Evolutionary conservation across 2,797 vertebrate genomes (phyloP).

Genomic region (Neosilurus mollespiculum): DNA sequence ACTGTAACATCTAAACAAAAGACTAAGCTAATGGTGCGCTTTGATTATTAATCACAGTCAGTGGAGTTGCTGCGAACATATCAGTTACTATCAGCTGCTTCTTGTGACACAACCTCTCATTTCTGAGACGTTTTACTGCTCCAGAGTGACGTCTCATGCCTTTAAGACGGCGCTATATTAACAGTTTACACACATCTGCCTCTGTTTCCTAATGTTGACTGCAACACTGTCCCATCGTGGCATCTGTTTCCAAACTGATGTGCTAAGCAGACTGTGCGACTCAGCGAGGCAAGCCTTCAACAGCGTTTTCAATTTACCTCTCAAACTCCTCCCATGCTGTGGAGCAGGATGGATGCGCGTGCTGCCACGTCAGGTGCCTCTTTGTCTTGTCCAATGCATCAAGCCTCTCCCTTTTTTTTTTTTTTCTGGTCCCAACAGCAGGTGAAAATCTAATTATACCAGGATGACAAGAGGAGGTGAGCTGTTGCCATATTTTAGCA

Average conservation of each 20-base stretch:
- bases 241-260: constrained; percentile 57
- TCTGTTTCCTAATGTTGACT: constrained; percentile 52
- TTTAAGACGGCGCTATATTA: constrained; percentile 37
- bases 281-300: constrained; percentile 58
- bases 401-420: constrained; percentile 29
- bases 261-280: constrained; percentile 59
- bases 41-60: constrained; percentile 38
- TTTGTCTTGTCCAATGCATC: constrained; percentile 60
- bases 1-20: not conserved
- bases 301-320: constrained; percentile 59
- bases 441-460: constrained; percentile 62
- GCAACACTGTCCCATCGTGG: constrained; percentile 55
- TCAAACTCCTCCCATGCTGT: constrained; percentile 56
- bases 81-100: constrained; percentile 30
- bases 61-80: constrained; percentile 39
- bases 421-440: constrained; percentile 53
- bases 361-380: constrained; percentile 54
- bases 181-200: constrained; percentile 56
- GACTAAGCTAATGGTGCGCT: not conserved
- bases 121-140: constrained; percentile 10
- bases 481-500: constrained; percentile 61
- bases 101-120: constrained; percentile 8
- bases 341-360: constrained; percentile 51
- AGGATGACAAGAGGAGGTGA: constrained; percentile 54
- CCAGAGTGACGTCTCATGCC: not conserved